Evolutionary conservation across 2,888 invertebrate genomes (phyloP).

Genomic region (Dorcus hopei): DNA sequence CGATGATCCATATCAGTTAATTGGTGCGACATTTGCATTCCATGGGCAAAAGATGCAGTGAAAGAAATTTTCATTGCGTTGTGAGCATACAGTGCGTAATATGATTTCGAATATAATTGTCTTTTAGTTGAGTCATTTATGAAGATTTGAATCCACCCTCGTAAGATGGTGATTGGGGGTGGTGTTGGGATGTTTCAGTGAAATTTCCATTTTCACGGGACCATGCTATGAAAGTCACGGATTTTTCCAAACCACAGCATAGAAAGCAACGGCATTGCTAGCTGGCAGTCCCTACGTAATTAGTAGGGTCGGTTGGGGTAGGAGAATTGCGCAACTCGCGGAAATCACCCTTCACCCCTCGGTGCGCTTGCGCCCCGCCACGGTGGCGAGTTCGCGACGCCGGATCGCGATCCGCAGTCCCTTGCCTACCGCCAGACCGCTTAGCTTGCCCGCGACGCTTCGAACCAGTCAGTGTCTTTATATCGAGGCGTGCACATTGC

Average conservation of each 20-base stretch:
- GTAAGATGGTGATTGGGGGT: too few relatives aligned
- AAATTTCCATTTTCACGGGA: too few relatives aligned
- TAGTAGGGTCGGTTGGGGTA: slow-evolving; percentile 25
- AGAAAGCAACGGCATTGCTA: slow-evolving; percentile 21
- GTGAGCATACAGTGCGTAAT: too few relatives aligned
- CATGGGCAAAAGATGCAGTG: too few relatives aligned
- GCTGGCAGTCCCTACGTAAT: slow-evolving; percentile 32
- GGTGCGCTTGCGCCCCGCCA: slow-evolving; percentile 28
- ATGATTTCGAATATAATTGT: too few relatives aligned
- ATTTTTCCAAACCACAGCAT: slow-evolving; percentile 20
- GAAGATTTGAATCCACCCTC: too few relatives aligned
- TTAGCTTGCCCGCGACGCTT: slow-evolving; percentile 52
- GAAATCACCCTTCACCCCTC: slow-evolving; percentile 23
- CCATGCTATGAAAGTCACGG: slow-evolving; percentile 11
- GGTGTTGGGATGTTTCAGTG: too few relatives aligned
- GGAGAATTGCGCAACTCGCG: slow-evolving; percentile 14
- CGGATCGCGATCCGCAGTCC: slow-evolving; percentile 50
- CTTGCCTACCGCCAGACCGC: slow-evolving; percentile 52
- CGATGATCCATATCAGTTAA: too few relatives aligned
- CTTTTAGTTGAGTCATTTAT: too few relatives aligned
- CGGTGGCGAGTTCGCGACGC: slow-evolving; percentile 42
- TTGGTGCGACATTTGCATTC: too few relatives aligned
- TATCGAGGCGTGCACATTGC: slow-evolving; percentile 46
- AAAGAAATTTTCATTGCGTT: too few relatives aligned
- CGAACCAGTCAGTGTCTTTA: slow-evolving; percentile 47